A percentile compares a stretch with the other conserved stretches of the same genome.
Conservation (phyloP, 2,797 vertebrate genomes). For the Leptoclinus maculatus region DNA sequence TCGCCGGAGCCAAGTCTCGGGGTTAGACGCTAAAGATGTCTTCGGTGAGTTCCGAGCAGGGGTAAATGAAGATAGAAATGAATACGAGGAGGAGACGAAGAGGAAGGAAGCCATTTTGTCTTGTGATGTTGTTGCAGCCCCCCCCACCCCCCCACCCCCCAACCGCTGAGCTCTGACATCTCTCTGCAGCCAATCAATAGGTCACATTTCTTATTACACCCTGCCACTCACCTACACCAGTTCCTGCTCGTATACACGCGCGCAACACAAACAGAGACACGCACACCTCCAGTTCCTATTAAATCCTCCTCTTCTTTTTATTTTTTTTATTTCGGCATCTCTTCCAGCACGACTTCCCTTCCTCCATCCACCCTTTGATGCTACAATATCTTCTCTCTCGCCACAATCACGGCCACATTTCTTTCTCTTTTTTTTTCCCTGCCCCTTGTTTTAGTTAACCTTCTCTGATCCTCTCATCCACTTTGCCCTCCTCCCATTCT, state of each 20-base stretch:
- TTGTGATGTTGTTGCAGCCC: conserved; percentile 16
- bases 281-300: conserved; percentile 41
- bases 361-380: conserved; percentile 21
- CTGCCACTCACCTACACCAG: conserved; percentile 72
- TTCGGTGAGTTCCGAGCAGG: conserved; percentile 29
- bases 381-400: conserved; percentile 19
- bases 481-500: conserved; percentile 18
- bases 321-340: background rate
- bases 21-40: conserved; percentile 46
- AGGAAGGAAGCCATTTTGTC: conserved; percentile 48
- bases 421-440: background rate
- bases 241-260: conserved; percentile 16
- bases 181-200: conserved; percentile 78
- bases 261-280: conserved; percentile 40
- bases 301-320: conserved; percentile 37
- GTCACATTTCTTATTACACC: conserved; percentile 82
- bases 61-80: conserved; percentile 32
- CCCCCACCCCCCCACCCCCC: background rate
- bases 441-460: conserved; percentile 44
- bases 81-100: conserved; percentile 16
- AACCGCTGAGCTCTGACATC: conserved; percentile 58
- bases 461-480: conserved; percentile 46
- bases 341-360: background rate
- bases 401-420: background rate
- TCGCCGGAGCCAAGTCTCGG: conserved; percentile 37